phyloP scores from a whole-genome alignment of 1,140 invertebrate species.

The Euura lappo region DNA sequence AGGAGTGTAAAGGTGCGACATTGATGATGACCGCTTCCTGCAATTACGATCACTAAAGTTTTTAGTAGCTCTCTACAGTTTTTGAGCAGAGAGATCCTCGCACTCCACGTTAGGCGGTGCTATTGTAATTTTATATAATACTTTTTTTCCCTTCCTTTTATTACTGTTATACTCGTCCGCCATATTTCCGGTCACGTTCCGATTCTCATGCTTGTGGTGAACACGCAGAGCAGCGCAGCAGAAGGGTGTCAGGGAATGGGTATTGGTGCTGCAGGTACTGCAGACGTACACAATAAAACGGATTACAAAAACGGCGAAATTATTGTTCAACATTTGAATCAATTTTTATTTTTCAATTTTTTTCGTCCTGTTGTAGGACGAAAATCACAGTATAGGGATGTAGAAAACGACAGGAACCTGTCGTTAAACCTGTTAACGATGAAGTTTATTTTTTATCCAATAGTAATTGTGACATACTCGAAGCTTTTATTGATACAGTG shows the following conservation, averaged over 20 bases:
- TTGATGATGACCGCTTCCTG: not conserved
- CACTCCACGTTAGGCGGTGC: not conserved
- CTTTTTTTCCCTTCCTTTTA: not conserved
- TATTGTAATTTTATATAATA: slow-evolving; percentile 3
- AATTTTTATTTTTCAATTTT: too few relatives aligned
- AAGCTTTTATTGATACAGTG: too few relatives aligned
- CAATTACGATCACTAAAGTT: not conserved
- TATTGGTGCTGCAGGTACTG: too few relatives aligned
- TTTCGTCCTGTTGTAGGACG: too few relatives aligned
- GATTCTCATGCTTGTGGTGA: not conserved
- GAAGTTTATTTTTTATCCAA: too few relatives aligned
- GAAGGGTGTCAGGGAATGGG: too few relatives aligned
- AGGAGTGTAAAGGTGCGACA: too few relatives aligned
- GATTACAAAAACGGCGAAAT: not conserved
- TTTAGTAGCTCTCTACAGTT: not conserved
- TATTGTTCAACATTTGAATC: not conserved
- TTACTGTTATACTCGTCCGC: not conserved
- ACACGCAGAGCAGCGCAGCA: too few relatives aligned
- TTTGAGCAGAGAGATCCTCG: not conserved
- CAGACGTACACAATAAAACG: not conserved
- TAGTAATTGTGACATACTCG: too few relatives aligned
- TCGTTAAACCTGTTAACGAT: too few relatives aligned
- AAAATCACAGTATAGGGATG: too few relatives aligned
- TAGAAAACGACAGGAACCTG: too few relatives aligned
- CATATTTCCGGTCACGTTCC: not conserved